Conservation (phyloP, 1,140 invertebrate species). For the Tribolium madens region DNA sequence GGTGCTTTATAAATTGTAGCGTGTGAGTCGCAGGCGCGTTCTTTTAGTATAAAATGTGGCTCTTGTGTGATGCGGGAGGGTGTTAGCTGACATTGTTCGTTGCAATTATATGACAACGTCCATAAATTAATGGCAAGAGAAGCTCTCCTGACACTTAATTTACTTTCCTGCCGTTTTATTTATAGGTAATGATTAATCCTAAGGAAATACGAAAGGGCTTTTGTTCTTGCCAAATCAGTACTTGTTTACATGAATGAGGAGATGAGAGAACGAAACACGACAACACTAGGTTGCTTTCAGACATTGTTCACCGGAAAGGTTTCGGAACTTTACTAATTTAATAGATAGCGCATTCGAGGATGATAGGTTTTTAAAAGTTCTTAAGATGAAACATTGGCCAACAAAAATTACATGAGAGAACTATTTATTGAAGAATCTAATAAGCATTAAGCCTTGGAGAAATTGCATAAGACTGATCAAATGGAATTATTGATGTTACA, state of each 20-base stretch:
- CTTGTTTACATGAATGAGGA: slow-evolving; percentile 28
- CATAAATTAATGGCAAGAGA: slow-evolving; percentile 20
- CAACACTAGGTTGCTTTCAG: slow-evolving; percentile 21
- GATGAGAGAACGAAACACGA: slow-evolving; percentile 2
- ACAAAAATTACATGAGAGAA: not conserved
- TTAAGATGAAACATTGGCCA: slow-evolving; percentile 24
- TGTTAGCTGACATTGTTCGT: not conserved
- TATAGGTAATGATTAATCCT: slow-evolving; percentile 26
- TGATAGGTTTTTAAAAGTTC: slow-evolving; percentile 29
- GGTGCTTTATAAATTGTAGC: not conserved
- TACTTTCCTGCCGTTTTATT: slow-evolving; percentile 25
- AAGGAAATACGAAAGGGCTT: slow-evolving; percentile 11
- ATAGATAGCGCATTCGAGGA: slow-evolving; percentile 14
- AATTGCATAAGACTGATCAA: slow-evolving; percentile 23
- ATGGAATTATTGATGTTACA: slow-evolving; percentile 19
- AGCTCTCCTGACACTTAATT: slow-evolving; percentile 22
- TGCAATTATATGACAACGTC: slow-evolving; percentile 17
- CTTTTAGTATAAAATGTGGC: not conserved
- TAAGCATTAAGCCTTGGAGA: slow-evolving; percentile 19
- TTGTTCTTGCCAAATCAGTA: slow-evolving; percentile 19
- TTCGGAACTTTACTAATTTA: slow-evolving; percentile 28
- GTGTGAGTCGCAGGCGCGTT: not conserved
- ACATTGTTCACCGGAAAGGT: not conserved
- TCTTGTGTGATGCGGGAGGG: not conserved
- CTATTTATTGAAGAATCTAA: slow-evolving; percentile 24